Evolutionary conservation across 2,888 invertebrate species (phyloP), one percentile per base, ranked within the genome.

Genomic region (Linyphia triangularis): DNA sequence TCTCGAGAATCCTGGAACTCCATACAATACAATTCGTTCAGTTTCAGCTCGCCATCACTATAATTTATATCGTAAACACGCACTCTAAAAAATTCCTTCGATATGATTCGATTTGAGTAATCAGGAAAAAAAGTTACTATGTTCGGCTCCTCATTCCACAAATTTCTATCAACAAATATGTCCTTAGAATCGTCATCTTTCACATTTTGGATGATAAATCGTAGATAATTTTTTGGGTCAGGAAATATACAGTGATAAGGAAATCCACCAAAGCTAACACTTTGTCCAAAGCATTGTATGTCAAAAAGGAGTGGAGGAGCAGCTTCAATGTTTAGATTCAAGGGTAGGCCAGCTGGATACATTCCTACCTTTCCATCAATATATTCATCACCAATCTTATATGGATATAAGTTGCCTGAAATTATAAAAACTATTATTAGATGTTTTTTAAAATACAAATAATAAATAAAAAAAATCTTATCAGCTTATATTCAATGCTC

Each of bases 231-330:
- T 22, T 13, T n/a, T 28, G 69, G 30, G 24, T 40, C 26, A 30
- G 72, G 19, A 72, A 40, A 82, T 13, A 86, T 75, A 28, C 73
- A 75, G 28, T 81, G 75, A 7, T 51, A 81, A 7, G 86, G 86
- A 22, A 57, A 81, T 3, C 86, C 86, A 6, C 86, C 86, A 59
- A 86, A 86, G 10, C 43, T 13, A 3, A 86, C 40, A 19, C 37
- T 43, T 30, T 86, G 86, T 4, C 57, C 59, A 24, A 9, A 37
- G n/a, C 86, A 75, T 6, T 69, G 40, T 4, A 86, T 43, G 30
- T 75, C 16, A 22, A 81, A 86, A 1, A 86, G 40, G 1, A 86
- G 37, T 16, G 81, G 86, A 22, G 86, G 81, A 0, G 75, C 75
- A 26, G 33, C 9, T 10, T 37, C 16, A 43, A 73, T 63, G 19